Conservation (phyloP, 2,888 invertebrate genomes). For the Tiphia femorata region DNA sequence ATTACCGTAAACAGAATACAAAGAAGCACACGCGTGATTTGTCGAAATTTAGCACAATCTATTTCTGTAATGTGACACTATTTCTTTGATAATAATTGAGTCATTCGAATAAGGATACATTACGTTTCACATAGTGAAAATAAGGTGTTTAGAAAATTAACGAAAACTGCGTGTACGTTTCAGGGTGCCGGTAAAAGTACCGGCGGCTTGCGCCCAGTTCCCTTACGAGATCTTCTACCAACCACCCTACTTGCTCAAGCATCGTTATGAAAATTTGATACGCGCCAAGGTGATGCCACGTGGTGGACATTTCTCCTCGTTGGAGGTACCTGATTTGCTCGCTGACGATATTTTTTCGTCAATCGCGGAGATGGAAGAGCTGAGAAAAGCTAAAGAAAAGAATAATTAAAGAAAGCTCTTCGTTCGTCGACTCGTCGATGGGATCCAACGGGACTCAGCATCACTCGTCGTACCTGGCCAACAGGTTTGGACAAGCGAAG, state of each 20-base stretch:
- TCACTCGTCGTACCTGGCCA: too few relatives aligned
- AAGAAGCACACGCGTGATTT: too few relatives aligned
- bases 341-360: slow-evolving; percentile 58
- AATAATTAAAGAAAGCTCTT: background rate
- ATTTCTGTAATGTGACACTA: too few relatives aligned
- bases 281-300: slow-evolving; percentile 52
- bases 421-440: too few relatives aligned
- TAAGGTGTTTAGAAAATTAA: too few relatives aligned
- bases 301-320: slow-evolving; percentile 65
- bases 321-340: slow-evolving; percentile 59
- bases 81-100: too few relatives aligned
- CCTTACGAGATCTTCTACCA: slow-evolving; percentile 56
- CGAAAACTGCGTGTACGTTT: background rate
- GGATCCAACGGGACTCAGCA: too few relatives aligned
- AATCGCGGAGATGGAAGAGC: slow-evolving; percentile 33
- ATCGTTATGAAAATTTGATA: slow-evolving; percentile 58
- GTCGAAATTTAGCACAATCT: too few relatives aligned
- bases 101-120: too few relatives aligned
- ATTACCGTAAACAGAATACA: too few relatives aligned
- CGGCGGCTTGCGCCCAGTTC: slow-evolving; percentile 61
- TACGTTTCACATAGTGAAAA: too few relatives aligned
- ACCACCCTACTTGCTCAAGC: slow-evolving; percentile 46
- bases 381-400: slow-evolving; percentile 3
- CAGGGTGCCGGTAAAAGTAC: slow-evolving; percentile 51
- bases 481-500: too few relatives aligned